Evolutionary conservation across 2,888 invertebrate species (phyloP), one percentile per base, ranked within the genome.

Genomic region (Hypercompe scribonia): DNA sequence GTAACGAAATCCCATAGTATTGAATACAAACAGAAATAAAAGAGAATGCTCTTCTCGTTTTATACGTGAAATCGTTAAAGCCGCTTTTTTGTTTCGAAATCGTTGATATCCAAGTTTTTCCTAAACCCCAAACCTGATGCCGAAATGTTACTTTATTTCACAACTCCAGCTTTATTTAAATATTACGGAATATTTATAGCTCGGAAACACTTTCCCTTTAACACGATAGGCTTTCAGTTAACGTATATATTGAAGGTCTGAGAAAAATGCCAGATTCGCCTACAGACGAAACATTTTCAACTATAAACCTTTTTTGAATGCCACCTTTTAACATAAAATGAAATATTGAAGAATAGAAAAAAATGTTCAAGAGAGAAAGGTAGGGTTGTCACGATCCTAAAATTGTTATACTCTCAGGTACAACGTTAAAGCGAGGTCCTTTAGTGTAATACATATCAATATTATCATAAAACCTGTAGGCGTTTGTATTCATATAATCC

Each of bases 1-100:
- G 83, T 80, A 72, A 81, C 84, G 85, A 85, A 87, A 89, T 87
- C 88, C 87, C 85, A 89, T 88, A 83, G 84, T 84, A 84, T 81
- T 80, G 82, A 81, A 77, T 76, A 80, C 80, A 86, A 81, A 84
- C 79, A 81, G 77, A 84, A 86, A 86, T 81, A 86, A 83, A 83
- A 84, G 75, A 77, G 78, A 79, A 76, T 67, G 74, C 78, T 78
- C 68, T 74, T 79, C 79, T 78, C 81, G 80, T 84, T 87, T 84
- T 85, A 79, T 84, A 79, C 81, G 75, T 80, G 84, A 83, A 83
- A 85, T 81, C 80, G 80, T 81, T 82, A 81, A 86, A 81, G 79
- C 80, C 78, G 76, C 74, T 81, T 81, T 78, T 81, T 81, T 83
- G 81, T 80, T 71, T 64, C 69, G 79, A 78, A 73, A 74, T 77